Evolutionary conservation across 2,797 vertebrate species (phyloP).

Genomic region (Xiphophorus birchmanni): DNA sequence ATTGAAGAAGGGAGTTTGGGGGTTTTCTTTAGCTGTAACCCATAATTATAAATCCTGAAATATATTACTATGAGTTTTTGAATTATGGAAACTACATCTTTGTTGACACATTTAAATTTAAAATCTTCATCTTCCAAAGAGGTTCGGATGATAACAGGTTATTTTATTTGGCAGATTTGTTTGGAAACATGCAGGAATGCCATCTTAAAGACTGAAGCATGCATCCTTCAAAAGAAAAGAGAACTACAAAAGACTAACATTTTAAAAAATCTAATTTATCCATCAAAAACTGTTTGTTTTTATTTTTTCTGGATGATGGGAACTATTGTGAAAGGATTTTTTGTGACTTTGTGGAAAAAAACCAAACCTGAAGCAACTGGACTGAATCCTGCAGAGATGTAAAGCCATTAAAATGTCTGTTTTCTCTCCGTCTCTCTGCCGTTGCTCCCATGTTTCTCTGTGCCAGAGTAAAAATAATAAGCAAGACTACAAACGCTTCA

Average conservation of each 20-base stretch:
- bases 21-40: neutral
- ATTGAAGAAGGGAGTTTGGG: neutral
- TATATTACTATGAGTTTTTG: neutral
- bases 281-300: slow-evolving; percentile 13
- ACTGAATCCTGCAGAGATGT: slow-evolving; percentile 45
- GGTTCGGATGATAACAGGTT: slow-evolving; percentile 35
- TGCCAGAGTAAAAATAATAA: slow-evolving; percentile 67
- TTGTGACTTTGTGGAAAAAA: slow-evolving; percentile 12
- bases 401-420: slow-evolving; percentile 73
- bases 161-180: slow-evolving; percentile 40
- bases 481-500: slow-evolving; percentile 46
- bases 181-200: slow-evolving; percentile 43
- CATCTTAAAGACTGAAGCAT: slow-evolving; percentile 56
- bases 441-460: slow-evolving; percentile 56
- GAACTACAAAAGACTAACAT: slow-evolving; percentile 28
- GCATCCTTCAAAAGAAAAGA: slow-evolving; percentile 51
- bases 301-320: slow-evolving; percentile 29
- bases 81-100: neutral
- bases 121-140: slow-evolving; percentile 49
- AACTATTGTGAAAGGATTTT: slow-evolving; percentile 19
- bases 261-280: slow-evolving; percentile 14
- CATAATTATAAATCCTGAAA: neutral
- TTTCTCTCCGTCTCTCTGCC: slow-evolving; percentile 49
- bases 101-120: neutral
- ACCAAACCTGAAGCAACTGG: slow-evolving; percentile 42